These are phyloP conservation scores for Cyanoliseus patagonus DNA, from an alignment of 2,113 vertebrate genomes.

Conservation along the genomic window DNA sequence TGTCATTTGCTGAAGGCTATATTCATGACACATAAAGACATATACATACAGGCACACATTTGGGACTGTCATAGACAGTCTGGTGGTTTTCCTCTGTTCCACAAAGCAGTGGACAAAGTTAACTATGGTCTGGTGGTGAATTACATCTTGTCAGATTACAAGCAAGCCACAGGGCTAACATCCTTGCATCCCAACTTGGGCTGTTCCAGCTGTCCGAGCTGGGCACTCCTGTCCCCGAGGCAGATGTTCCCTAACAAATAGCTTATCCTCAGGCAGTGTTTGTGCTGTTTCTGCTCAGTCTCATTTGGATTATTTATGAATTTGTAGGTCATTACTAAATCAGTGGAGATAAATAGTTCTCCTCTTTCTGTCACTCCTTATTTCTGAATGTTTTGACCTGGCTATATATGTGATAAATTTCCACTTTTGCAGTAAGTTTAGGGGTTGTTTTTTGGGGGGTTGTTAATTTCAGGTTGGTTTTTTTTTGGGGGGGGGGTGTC, in stretches of 20 bases:
- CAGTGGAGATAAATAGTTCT: neutral
- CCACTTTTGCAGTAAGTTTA: neutral
- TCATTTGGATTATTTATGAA: neutral
- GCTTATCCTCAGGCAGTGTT: neutral
- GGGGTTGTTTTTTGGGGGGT: neutral
- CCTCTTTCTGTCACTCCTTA: neutral
- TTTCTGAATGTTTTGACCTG: neutral
- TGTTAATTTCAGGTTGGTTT: neutral
- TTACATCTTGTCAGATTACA: neutral
- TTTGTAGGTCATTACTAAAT: neutral
- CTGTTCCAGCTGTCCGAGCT: neutral
- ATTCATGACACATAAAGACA: neutral
- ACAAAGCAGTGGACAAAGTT: neutral
- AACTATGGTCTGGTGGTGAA: neutral
- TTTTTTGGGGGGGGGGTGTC: neutral
- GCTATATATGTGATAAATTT: neutral
- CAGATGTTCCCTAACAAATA: neutral
- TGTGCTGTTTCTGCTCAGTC: neutral
- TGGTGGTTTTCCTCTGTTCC: neutral
- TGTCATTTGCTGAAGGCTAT: neutral
- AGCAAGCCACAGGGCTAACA: neutral
- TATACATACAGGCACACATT: rapidly evolving
- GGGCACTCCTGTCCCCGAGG: neutral
- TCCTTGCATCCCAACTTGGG: neutral
- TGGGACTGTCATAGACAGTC: neutral